Conservation (phyloP, 64 coral and sea anemone genomes). For the Stylophora pistillata region DNA sequence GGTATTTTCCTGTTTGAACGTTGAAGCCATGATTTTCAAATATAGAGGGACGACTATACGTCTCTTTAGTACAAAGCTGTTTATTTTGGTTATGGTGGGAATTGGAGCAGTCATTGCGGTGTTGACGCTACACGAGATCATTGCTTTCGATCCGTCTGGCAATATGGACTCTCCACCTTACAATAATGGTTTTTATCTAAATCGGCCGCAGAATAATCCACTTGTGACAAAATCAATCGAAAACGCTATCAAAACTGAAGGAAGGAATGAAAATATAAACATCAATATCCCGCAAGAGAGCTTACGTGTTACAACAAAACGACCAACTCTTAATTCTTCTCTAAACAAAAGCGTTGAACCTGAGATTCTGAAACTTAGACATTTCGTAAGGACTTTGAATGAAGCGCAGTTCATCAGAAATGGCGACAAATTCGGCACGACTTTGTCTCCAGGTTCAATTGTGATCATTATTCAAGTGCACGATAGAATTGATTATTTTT, state of each 20-base stretch:
- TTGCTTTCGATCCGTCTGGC: not conserved
- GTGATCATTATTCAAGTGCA: constrained; percentile 96
- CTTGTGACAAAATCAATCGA: not conserved
- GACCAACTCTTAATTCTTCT: not conserved
- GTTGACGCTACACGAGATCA: constrained; percentile 13
- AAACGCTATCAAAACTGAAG: not conserved
- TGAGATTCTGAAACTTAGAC: constrained; percentile 31
- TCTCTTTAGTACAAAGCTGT: constrained; percentile 36
- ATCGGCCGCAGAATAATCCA: not conserved
- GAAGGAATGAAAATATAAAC: constrained; percentile 6
- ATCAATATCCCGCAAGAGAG: constrained; percentile 14
- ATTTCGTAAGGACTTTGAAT: constrained; percentile 34
- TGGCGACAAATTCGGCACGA: constrained; percentile 39
- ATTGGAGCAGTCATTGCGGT: constrained; percentile 31
- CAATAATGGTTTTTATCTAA: not conserved
- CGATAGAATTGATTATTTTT: constrained; percentile 81
- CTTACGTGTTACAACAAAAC: not conserved
- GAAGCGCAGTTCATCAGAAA: constrained; percentile 32
- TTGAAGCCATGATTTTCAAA: constrained; percentile 31
- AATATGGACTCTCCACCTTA: not conserved
- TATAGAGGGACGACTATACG: constrained; percentile 34
- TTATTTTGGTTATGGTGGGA: constrained; percentile 22
- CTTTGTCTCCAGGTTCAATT: constrained; percentile 58
- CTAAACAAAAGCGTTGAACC: not conserved
- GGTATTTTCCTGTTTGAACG: not conserved